These are phyloP conservation scores for Campylomormyrus numenius DNA, from an alignment of 2,113 vertebrate genomes.

Conservation along the genomic window DNA sequence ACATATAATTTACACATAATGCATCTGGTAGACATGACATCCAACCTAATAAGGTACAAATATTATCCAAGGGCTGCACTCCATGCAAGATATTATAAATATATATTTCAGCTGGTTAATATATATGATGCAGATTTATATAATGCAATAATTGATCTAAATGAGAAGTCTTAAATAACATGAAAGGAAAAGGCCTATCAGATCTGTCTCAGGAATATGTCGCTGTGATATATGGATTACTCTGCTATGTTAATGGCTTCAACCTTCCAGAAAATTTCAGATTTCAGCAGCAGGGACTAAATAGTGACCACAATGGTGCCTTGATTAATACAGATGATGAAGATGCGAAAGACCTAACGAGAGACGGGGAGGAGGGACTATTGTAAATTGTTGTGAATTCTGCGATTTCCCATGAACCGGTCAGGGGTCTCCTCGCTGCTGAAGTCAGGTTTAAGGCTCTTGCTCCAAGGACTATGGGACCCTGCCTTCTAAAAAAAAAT, in stretches of 20 bases:
- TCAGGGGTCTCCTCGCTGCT: not conserved
- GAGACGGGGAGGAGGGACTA: not conserved
- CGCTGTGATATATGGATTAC: not conserved
- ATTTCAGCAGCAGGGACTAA: not conserved
- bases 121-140: not conserved
- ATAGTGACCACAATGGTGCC: not conserved
- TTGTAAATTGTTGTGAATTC: not conserved
- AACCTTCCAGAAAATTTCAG: not conserved
- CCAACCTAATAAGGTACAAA: not conserved
- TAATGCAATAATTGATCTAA: not conserved
- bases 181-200: not conserved
- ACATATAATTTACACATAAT: slow-evolving; percentile 6
- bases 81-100: not conserved
- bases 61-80: not conserved
- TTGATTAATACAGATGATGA: not conserved
- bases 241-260: not conserved
- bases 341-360: not conserved
- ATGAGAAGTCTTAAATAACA: not conserved
- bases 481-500: not conserved
- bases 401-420: not conserved
- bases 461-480: not conserved
- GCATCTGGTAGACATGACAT: not conserved
- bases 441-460: not conserved
- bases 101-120: not conserved
- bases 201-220: not conserved